Conservation (phyloP, 2,113 vertebrate genomes). For the Gasterosteus aculeatus region DNA sequence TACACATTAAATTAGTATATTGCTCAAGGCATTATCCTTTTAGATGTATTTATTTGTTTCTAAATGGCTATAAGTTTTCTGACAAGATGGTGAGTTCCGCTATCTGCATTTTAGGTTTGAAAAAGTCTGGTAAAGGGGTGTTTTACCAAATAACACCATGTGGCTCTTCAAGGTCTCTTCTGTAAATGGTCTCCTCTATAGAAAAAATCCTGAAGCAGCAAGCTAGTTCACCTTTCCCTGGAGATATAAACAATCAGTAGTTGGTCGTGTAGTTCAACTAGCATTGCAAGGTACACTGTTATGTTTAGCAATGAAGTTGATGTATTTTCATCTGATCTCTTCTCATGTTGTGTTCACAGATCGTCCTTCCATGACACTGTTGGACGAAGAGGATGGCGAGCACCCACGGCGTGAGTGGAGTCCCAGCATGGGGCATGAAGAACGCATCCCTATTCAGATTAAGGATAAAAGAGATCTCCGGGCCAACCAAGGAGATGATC, state of each 20-base stretch:
- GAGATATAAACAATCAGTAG: constrained; percentile 45
- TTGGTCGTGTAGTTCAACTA: not conserved
- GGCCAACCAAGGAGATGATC: constrained; percentile 64
- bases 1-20: not conserved
- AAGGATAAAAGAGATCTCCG: constrained; percentile 76
- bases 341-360: constrained; percentile 50
- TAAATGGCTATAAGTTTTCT: not conserved
- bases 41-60: not conserved
- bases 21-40: not conserved
- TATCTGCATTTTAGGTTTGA: not conserved
- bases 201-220: constrained; percentile 29
- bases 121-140: not conserved
- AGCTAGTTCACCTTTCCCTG: constrained; percentile 35
- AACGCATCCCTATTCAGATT: constrained; percentile 76
- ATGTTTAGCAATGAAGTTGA: not conserved
- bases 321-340: not conserved
- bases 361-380: constrained; percentile 73
- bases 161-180: not conserved
- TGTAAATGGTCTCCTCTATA: not conserved
- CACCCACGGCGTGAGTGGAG: constrained; percentile 78
- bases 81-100: not conserved
- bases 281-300: not conserved
- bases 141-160: not conserved
- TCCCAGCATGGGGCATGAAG: constrained; percentile 79
- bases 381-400: constrained; percentile 77